phyloP scores from a whole-genome alignment of 2,113 vertebrate genomes.

The Cynocephalus volans region DNA sequence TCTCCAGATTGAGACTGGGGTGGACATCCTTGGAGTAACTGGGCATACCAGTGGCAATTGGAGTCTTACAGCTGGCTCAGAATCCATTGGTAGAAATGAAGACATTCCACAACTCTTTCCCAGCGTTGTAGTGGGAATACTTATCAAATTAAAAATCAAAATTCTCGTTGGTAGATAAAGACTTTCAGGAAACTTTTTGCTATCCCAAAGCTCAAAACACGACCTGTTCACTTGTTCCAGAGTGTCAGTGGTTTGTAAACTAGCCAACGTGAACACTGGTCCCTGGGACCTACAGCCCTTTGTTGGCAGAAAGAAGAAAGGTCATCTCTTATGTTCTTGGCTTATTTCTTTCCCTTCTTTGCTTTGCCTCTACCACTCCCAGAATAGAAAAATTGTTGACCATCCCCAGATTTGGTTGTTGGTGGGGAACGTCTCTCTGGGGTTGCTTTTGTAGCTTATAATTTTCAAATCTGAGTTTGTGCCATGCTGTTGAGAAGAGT shows the following conservation, averaged over 20 bases:
- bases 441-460: not conserved
- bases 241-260: not conserved
- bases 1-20: not conserved
- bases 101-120: not conserved
- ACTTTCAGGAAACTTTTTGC: conserved; percentile 42
- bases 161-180: not conserved
- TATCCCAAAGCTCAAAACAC: not conserved
- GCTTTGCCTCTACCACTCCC: not conserved
- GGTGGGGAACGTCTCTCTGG: not conserved
- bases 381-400: not conserved
- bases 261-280: not conserved
- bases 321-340: not conserved
- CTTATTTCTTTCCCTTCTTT: conserved; percentile 1
- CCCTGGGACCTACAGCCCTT: not conserved
- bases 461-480: conserved; percentile 44
- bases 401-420: not conserved
- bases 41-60: not conserved
- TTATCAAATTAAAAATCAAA: conserved; percentile 8
- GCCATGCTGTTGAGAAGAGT: not conserved
- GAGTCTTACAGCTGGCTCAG: not conserved
- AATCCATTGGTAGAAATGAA: not conserved
- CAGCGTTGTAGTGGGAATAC: not conserved
- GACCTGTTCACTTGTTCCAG: not conserved
- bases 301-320: not conserved
- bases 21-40: not conserved